These are phyloP conservation scores for Gymnarchus niloticus DNA, from an alignment of 2,113 vertebrate species.

Conservation along the genomic window DNA sequence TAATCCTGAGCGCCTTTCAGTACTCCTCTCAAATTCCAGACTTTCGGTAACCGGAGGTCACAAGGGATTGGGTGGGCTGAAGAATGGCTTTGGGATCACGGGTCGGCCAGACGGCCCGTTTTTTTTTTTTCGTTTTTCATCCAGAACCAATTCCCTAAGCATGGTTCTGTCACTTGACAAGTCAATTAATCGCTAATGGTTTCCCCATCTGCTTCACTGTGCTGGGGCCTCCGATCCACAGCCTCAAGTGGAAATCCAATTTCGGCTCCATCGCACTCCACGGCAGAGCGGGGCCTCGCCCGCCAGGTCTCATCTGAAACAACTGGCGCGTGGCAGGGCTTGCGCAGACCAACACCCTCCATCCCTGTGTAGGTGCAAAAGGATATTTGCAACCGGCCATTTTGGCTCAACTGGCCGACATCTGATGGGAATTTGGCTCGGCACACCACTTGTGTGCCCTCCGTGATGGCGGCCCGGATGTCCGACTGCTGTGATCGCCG, in stretches of 20 bases:
- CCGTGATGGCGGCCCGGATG: not conserved
- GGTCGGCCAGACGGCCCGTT: not conserved
- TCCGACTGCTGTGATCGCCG: not conserved
- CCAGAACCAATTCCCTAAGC: conserved; percentile 12
- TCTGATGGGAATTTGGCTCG: not conserved
- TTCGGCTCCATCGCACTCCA: not conserved
- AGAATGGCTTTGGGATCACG: not conserved
- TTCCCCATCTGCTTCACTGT: conserved; percentile 19
- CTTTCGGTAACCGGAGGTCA: not conserved
- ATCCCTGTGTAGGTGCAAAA: not conserved
- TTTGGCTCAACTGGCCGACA: not conserved
- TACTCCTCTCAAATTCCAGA: not conserved
- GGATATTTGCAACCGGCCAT: not conserved
- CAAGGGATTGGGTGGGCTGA: not conserved
- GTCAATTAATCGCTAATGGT: conserved; percentile 31
- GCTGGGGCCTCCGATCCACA: conserved; percentile 7
- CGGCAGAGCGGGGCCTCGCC: not conserved
- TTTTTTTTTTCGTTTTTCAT: not conserved
- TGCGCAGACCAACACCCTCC: not conserved
- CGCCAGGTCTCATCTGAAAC: not conserved
- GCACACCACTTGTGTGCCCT: not conserved
- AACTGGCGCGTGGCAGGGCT: not conserved
- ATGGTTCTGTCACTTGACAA: conserved; percentile 24
- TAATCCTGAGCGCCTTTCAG: not conserved
- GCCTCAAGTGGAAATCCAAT: conserved; percentile 16